Conservation (phyloP, 1,140 invertebrate species). For the Drosophila insularis region DNA sequence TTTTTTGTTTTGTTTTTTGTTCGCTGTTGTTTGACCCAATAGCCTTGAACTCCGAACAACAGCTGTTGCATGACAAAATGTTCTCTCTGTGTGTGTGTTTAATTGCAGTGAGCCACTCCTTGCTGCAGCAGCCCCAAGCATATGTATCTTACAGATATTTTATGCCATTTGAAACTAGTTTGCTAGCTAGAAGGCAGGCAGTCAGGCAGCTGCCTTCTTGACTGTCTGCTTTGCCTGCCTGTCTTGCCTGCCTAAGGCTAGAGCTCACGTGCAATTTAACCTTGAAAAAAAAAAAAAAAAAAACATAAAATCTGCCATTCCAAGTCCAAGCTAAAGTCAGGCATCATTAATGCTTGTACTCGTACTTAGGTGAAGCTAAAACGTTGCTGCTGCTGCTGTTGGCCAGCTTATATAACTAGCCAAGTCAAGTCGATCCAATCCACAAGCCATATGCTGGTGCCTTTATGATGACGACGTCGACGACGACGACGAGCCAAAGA, state of each 20-base stretch:
- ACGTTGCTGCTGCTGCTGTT: conserved; percentile 28
- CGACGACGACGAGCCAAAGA: conserved; percentile 23
- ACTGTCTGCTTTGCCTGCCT: neutral
- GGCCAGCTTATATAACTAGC: conserved; percentile 73
- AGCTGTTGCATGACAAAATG: conserved; percentile 33
- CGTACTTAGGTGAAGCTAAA: conserved; percentile 19
- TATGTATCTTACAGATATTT: conserved; percentile 73
- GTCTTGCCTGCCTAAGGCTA: conserved; percentile 45
- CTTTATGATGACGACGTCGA: conserved; percentile 53
- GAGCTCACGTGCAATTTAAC: conserved; percentile 71
- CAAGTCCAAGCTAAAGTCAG: conserved; percentile 51
- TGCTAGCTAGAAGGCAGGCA: conserved; percentile 46
- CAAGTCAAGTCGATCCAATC: conserved; percentile 19
- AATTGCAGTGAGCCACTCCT: conserved; percentile 70
- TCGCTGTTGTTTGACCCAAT: conserved; percentile 60
- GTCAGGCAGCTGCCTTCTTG: conserved; percentile 21
- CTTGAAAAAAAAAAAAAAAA: conserved; percentile 49
- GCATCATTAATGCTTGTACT: conserved; percentile 59
- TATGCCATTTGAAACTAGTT: conserved; percentile 79
- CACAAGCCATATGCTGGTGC: conserved; percentile 39
- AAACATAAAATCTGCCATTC: conserved; percentile 30
- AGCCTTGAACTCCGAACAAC: conserved; percentile 75
- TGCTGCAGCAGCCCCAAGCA: conserved; percentile 36
- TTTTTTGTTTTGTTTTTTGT: neutral
- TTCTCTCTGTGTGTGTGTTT: conserved; percentile 44